A percentile compares a stretch with the other conserved stretches of the same genome.
phyloP scores from a whole-genome alignment of 2,888 invertebrate genomes.

The Cephus rjabovi region DNA sequence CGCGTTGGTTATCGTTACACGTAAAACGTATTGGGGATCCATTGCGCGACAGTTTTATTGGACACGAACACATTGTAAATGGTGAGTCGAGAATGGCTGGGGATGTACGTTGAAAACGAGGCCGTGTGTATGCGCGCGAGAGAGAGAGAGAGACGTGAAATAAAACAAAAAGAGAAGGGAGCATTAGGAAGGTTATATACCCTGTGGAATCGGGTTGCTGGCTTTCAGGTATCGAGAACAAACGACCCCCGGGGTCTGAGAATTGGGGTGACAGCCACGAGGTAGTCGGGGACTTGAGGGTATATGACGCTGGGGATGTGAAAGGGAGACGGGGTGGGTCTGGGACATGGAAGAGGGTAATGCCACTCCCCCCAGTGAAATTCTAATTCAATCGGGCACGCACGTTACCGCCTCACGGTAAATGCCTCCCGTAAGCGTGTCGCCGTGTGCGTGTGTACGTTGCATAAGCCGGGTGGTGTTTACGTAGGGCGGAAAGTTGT shows the following conservation, averaged over 20 bases:
- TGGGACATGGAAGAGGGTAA: not conserved
- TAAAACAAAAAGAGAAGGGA: not conserved
- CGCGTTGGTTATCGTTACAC: not conserved
- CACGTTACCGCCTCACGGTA: not conserved
- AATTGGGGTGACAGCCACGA: not conserved
- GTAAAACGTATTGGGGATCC: not conserved
- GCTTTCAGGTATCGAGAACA: conserved; percentile 2
- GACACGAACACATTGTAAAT: not conserved
- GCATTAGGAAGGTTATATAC: not conserved
- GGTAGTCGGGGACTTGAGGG: not conserved
- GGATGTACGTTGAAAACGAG: not conserved
- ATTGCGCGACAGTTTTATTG: not conserved
- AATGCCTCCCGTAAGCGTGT: not conserved
- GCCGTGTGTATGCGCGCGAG: not conserved
- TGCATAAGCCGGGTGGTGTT: not conserved
- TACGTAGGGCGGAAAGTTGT: not conserved
- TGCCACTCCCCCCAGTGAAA: not conserved
- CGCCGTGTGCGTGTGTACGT: not conserved
- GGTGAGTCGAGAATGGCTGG: not conserved
- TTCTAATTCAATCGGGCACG: conserved; percentile 2
- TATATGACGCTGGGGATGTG: not conserved
- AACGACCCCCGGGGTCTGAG: not conserved
- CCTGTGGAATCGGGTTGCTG: not conserved
- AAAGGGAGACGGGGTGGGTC: not conserved
- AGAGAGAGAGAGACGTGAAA: not conserved